Base-by-base conservation (phyloP, 2,113 vertebrate species). In the Ptychochromis oligacanthus region DNA sequence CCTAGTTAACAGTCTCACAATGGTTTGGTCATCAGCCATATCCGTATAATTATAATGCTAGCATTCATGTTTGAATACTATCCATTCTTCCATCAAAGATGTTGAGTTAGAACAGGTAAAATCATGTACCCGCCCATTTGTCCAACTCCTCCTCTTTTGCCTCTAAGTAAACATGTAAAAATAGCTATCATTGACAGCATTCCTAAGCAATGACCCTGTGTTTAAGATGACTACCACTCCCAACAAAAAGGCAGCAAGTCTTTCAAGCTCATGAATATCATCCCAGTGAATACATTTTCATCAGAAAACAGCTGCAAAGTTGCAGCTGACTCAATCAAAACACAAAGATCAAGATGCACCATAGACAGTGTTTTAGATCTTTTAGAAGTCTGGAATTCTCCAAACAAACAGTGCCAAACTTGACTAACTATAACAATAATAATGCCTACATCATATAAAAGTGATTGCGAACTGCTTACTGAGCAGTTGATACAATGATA, bases 141-240 rank as follows among this genome's bases (percentile, higher is more conserved):
- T 56, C 64, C 62, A 56, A 72, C 38, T 80, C 80, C 75, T 61
- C 34, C 87, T 72, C 24, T 56, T 76, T 6, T 34, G 70, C 81
- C 86, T 80, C n/a, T 4, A 75, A 84, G 90, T n/a, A n/a, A 78
- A 74, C 67, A 31, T 40, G 80, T 81, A 85, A 81, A 91, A 92
- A 92, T 88, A 89, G 61, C 82, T 55, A 79, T 85, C 90, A 87
- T 82, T n/a, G 72, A 87, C 79, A 20, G 75, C 91, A 95, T 93
- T 92, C 86, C 85, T 83, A 2, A 76, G 67, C 49, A 76, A 61
- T 90, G 84, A 90, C 84, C 74, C 70, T 34, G 40, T 20, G 59
- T 81, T 90, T 3, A 84, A 91, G 80, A 85, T 90, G 86, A 88
- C 81, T 81, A 78, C 61, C 87, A 77, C 85, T 84, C 89, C 86